Conservation (phyloP, 2,797 vertebrate genomes). For the Dallia pectoralis region DNA sequence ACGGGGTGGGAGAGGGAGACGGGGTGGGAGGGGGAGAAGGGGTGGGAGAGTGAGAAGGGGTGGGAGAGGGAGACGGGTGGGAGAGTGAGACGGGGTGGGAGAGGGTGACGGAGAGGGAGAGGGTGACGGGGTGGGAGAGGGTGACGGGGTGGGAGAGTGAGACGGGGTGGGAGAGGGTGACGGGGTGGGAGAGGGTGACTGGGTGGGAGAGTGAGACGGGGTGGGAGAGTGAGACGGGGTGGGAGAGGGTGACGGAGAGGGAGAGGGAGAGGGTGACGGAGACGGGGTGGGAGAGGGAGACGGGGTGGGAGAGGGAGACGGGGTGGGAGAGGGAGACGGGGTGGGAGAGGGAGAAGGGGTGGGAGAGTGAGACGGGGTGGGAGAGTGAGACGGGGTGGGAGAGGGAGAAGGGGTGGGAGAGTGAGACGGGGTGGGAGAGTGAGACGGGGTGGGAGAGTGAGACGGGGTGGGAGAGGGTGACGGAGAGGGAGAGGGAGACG, state of each 20-base stretch:
- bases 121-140: background rate
- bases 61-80: background rate
- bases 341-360: too few relatives aligned
- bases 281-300: background rate
- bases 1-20: too few relatives aligned
- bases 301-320: too few relatives aligned
- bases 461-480: background rate
- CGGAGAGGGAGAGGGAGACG: background rate
- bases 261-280: too few relatives aligned
- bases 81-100: background rate
- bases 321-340: background rate
- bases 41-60: background rate
- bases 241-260: background rate
- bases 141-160: background rate
- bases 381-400: background rate
- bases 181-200: background rate
- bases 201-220: background rate
- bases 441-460: background rate
- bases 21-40: background rate
- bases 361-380: too few relatives aligned
- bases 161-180: too few relatives aligned
- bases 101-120: too few relatives aligned
- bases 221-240: background rate
- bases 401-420: background rate
- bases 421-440: background rate